Conservation (phyloP, 2,797 vertebrate genomes). For the Acipenser transmontanus region DNA sequence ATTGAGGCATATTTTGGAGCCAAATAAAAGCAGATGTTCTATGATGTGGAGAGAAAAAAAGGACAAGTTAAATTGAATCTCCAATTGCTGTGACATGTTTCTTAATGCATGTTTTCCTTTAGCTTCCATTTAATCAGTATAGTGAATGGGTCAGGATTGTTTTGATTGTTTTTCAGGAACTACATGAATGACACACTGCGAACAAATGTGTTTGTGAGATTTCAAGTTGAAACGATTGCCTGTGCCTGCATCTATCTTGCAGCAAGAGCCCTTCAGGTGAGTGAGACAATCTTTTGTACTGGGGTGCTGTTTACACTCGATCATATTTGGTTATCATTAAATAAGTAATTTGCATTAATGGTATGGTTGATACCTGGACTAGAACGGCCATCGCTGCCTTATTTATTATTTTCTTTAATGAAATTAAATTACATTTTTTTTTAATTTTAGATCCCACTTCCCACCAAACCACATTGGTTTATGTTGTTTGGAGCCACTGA, state of each 20-base stretch:
- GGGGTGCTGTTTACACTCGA: not conserved
- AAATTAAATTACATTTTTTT: rapidly evolving
- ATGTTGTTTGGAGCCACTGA: conserved; percentile 87
- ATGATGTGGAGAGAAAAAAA: conserved; percentile 61
- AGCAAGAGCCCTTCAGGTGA: conserved; percentile 88
- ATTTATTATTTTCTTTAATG: not conserved
- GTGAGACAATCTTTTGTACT: not conserved
- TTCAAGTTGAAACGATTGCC: conserved; percentile 94
- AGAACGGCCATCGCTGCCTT: not conserved
- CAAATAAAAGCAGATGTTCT: too few relatives aligned
- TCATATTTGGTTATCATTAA: not conserved
- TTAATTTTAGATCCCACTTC: conserved; percentile 75
- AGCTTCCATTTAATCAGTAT: not conserved
- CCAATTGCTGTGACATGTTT: conserved; percentile 36
- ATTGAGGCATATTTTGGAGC: too few relatives aligned
- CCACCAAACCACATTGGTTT: conserved; percentile 89
- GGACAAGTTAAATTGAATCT: conserved; percentile 91
- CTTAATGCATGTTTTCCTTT: conserved; percentile 19
- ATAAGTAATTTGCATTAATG: too few relatives aligned
- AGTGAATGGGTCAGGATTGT: too few relatives aligned
- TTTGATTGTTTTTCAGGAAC: conserved; percentile 69
- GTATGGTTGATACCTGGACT: too few relatives aligned
- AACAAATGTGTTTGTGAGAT: conserved; percentile 96
- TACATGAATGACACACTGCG: conserved; percentile 97
- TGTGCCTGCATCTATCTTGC: conserved; percentile 98